Base-by-base conservation (phyloP, 1,140 invertebrate species). In the Papilio xuthus region DNA sequence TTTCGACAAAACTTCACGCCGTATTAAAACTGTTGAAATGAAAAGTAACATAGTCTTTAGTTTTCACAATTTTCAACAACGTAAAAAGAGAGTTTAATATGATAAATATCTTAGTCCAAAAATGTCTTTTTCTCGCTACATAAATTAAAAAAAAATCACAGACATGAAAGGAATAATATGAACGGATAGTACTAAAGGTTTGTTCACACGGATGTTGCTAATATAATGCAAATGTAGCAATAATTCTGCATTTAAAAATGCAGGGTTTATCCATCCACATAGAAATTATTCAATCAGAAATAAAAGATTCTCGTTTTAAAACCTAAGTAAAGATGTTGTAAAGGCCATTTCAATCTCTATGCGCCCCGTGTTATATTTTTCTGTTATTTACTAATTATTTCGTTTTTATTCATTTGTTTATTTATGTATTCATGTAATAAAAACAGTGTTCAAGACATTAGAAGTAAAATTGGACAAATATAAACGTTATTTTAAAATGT, bases 211-310 rank as follows among this genome's bases (percentile, higher is more conserved):
- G n/a, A 20, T 56, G 20, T 8, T 56, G 53, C n/a, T 20, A 56
- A 56, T 20, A 23, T n/a, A 2, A 7, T 23, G 7, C 20, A 9
- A 18, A 13, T 47, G 1, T n/a, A 37, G 44, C 44, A 47, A 47
- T 47, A 47, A 47, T 20, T 56, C 53, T 56, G 53, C n/a, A 56
- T 56, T 20, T 10, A 10, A 56, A 60, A 26, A 9, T 15, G 53
- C 56, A 60, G 23, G 56, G 23, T 60, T 60, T 60, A 60, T 60
- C 56, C 56, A 26, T 60, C 56, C 56, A 60, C 23, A 60, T 60
- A 60, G 8, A 60, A 8, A 9, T 10, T 26, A 26, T 26, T 60
- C 23, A 60, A 26, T 47, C 44, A 47, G 44, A 26, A 60, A n/a
- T 56, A 7, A n/a, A 2, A 56, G 1, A 56, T 20, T 12, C 20